Evolutionary conservation across 2,797 vertebrate species (phyloP).

Genomic region (Setipinna tenuifilis): DNA sequence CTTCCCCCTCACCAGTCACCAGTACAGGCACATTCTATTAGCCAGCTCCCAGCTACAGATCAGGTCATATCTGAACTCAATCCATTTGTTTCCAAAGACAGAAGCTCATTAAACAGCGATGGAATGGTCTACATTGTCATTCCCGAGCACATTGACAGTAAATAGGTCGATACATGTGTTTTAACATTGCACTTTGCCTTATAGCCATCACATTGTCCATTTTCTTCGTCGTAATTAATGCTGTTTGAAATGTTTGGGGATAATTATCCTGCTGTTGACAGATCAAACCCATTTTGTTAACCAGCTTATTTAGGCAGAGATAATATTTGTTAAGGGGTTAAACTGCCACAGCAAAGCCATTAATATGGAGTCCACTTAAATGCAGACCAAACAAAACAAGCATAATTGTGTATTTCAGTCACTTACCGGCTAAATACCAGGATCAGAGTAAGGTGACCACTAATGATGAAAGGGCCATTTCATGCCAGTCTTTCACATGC

Average conservation of each 20-base stretch:
- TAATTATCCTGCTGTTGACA: slow-evolving; percentile 13
- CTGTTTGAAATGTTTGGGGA: neutral
- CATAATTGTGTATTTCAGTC: slow-evolving; percentile 23
- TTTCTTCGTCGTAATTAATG: slow-evolving; percentile 5
- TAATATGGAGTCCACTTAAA: slow-evolving; percentile 12
- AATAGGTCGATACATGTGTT: neutral
- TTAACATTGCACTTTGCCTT: slow-evolving; percentile 15
- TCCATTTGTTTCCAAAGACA: slow-evolving; percentile 13
- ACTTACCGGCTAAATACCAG: slow-evolving; percentile 6
- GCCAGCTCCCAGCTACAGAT: neutral
- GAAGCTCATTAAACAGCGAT: neutral
- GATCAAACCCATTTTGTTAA: slow-evolving; percentile 14
- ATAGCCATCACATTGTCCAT: neutral
- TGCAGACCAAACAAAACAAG: slow-evolving; percentile 12
- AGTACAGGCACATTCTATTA: neutral
- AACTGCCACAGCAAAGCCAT: slow-evolving; percentile 4
- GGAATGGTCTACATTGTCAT: neutral
- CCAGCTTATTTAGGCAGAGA: slow-evolving; percentile 9
- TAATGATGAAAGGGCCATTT: slow-evolving; percentile 14
- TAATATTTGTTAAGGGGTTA: slow-evolving; percentile 13
- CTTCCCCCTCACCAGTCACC: neutral
- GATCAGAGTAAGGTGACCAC: slow-evolving; percentile 19
- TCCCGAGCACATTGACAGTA: neutral
- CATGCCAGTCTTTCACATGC: slow-evolving; percentile 19
- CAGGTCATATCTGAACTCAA: neutral